Base-by-base conservation (phyloP, 1,140 invertebrate species). In the Scaptomyza graminum region DNA sequence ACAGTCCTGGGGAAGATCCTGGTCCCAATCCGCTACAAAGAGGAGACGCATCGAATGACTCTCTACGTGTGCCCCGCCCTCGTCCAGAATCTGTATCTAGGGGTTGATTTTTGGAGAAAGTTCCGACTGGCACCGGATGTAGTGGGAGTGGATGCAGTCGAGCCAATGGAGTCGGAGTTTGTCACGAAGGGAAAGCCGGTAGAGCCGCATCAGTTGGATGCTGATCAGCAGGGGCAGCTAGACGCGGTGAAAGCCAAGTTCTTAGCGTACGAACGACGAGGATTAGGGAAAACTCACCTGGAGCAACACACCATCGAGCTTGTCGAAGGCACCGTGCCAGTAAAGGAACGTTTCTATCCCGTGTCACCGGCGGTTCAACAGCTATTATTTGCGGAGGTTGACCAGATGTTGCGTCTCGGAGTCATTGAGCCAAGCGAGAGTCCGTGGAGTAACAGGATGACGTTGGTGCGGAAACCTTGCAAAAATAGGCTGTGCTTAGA, bases 401-500 rank as follows among this genome's bases (percentile, higher is more conserved):
- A 56, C 12, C 37, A 56, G 6, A 34, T 34, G 31, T 34, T 18
- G 2, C 6, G 12, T 5, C 16, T 49, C 2, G 34, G 34, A 16
- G 15, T 39, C 28, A 54, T 54, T 1, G 51, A 54, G 1, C 31
- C 11, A 37, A 22, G 18, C 18, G 18, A 22, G 18, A 22, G 18
- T 2, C 18, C 18, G 18, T 22, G 18, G 1, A 22, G 18, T 1
- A 54, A 54, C 13, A 34, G 51, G 8, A 16, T 39, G 7, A 54
- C 51, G 15, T 16, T 54, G 28, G 37, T 34, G 11, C 51, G 25
- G n/a, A 54, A 54, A 16, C 51, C 51, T 18, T 31, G 37, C 4
- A 54, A 54, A 37, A 34, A 54, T 12, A n/a, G 25, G 28, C n/a
- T 34, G 15, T 34, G 51, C 16, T 11, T 54, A 16, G 51, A 54